Evolutionary conservation across 2,113 vertebrate species (phyloP).

Genomic region (Zootoca vivipara): DNA sequence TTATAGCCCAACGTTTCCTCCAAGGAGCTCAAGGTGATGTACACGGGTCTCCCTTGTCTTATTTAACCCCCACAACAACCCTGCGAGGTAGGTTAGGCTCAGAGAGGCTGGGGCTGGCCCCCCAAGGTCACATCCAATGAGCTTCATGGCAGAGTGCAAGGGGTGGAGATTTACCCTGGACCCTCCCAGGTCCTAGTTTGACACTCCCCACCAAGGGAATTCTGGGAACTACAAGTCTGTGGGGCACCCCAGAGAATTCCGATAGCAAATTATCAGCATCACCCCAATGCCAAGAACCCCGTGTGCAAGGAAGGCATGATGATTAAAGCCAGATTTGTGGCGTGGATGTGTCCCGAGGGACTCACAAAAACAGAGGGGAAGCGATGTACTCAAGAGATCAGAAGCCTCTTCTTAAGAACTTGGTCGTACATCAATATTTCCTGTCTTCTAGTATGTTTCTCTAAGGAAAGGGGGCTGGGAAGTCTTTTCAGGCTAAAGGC

Average conservation of each 20-base stretch:
- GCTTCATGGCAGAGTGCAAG: no score
- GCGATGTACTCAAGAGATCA: neutral
- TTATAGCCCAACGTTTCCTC: no score
- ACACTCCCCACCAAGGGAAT: neutral
- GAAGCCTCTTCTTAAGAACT: neutral
- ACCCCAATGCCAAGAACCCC: neutral
- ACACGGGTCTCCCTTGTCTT: no score
- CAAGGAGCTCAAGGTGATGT: no score
- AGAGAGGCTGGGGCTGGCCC: no score
- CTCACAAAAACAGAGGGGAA: neutral
- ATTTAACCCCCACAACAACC: no score
- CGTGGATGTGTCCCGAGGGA: neutral
- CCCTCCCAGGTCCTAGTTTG: no score
- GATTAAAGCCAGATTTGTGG: neutral
- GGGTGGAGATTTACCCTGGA: no score
- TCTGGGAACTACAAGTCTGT: neutral
- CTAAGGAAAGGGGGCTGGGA: neutral
- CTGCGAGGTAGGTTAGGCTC: no score
- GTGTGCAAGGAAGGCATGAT: neutral
- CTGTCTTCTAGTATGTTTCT: neutral
- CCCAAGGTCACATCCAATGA: no score
- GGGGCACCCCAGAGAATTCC: no score
- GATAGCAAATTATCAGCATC: neutral
- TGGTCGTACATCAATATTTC: neutral
- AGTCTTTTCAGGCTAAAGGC: no score